These are phyloP conservation scores for Synergus itoensis DNA, from an alignment of 2,888 invertebrate species.

Conservation along the genomic window DNA sequence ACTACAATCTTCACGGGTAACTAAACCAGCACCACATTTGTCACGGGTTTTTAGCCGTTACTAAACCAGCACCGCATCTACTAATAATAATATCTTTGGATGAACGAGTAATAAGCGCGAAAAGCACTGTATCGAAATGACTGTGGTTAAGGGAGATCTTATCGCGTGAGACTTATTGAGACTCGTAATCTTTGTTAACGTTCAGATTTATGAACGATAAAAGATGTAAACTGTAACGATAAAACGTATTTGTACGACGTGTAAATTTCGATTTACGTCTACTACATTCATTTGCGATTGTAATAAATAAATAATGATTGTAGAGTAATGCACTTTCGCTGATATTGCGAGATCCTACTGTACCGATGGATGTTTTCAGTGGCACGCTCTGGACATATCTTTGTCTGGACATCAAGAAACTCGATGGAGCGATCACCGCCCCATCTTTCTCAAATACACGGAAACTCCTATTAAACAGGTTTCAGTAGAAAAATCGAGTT, in stretches of 20 bases:
- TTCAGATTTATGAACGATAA: conserved; percentile 71
- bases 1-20: too few relatives aligned
- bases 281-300: conserved; percentile 57
- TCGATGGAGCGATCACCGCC: conserved; percentile 1
- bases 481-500: background rate
- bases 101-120: conserved; percentile 30
- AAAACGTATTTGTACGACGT: conserved; percentile 66
- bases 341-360: background rate
- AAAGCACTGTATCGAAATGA: conserved; percentile 37
- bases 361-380: background rate
- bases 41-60: too few relatives aligned
- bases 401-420: background rate
- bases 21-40: too few relatives aligned
- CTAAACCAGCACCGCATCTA: too few relatives aligned
- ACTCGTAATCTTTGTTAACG: conserved; percentile 65
- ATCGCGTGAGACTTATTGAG: conserved; percentile 62
- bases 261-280: conserved; percentile 62
- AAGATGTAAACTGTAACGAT: conserved; percentile 72
- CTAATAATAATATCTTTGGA: too few relatives aligned
- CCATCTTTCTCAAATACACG: conserved; percentile 1
- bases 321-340: background rate
- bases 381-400: too few relatives aligned
- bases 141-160: conserved; percentile 59
- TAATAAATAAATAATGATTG: conserved; percentile 31
- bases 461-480: background rate